These are phyloP conservation scores for Paratrypauchen microcephalus DNA, from an alignment of 2,797 vertebrate species.

Conservation along the genomic window DNA sequence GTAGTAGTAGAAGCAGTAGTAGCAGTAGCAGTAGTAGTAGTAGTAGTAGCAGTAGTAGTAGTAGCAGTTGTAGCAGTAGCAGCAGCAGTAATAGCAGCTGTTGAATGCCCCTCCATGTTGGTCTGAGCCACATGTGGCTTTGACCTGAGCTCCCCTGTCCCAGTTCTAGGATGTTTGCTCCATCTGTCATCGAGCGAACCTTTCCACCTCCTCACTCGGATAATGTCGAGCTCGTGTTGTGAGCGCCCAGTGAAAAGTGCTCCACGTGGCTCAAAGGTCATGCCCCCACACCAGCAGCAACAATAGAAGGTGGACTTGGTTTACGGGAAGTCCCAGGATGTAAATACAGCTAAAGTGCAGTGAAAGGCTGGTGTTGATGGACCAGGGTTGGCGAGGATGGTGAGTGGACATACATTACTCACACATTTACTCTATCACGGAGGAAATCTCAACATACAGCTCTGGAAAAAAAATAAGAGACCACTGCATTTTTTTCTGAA, in stretches of 20 bases:
- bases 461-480: too few species aligned
- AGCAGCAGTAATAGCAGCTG: too few species aligned
- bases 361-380: conserved; percentile 47
- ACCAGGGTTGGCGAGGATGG: conserved; percentile 28
- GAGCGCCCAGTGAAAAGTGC: conserved; percentile 42
- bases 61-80: too few species aligned
- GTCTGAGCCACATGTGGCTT: not conserved
- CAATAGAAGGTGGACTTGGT: conserved; percentile 62
- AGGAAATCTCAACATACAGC: not conserved
- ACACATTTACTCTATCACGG: not conserved
- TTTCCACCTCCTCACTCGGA: conserved; percentile 42
- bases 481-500: too few species aligned
- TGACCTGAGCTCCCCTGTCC: conserved; percentile 4
- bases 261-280: conserved; percentile 49
- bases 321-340: conserved; percentile 58
- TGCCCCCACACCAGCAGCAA: conserved; percentile 49
- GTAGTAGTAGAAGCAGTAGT: too few species aligned
- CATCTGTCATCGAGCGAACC: conserved; percentile 52
- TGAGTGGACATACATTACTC: conserved; percentile 22
- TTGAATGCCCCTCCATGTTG: not conserved
- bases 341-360: conserved; percentile 50
- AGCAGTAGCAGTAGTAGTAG: too few species aligned
- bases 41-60: too few species aligned
- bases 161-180: conserved; percentile 16
- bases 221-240: conserved; percentile 31